Conservation (phyloP, 2,888 invertebrate species). For the Caenorhabditis sulstoni region DNA sequence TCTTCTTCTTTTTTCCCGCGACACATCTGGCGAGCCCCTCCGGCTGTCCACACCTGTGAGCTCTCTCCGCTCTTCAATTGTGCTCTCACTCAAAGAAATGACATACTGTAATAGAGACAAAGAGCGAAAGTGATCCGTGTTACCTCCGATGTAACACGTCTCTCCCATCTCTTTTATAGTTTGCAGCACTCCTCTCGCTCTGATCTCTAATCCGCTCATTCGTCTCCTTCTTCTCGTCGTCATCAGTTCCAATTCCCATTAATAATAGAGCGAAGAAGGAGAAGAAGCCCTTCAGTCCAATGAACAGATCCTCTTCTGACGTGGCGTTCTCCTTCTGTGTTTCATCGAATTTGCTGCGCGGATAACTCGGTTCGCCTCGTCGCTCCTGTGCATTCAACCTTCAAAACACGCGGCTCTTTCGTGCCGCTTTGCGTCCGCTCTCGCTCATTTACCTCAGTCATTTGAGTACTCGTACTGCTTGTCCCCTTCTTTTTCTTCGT, state of each 20-base stretch:
- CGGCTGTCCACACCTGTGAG: conserved; percentile 15
- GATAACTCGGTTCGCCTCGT: conserved; percentile 36
- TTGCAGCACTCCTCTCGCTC: conserved; percentile 1
- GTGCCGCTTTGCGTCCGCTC: conserved; percentile 2
- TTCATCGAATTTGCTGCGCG: conserved; percentile 12
- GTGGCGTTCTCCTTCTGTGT: conserved; percentile 9
- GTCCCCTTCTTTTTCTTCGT: conserved; percentile 8
- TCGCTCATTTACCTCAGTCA: conserved; percentile 44
- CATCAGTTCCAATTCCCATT: not conserved
- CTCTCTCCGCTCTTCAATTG: not conserved
- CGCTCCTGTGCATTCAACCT: conserved; percentile 47
- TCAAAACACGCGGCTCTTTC: conserved; percentile 29
- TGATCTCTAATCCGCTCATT: conserved; percentile 4
- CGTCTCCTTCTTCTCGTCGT: not conserved
- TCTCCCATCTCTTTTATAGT: not conserved
- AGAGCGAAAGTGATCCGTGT: not conserved
- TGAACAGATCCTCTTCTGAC: not conserved
- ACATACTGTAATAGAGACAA: not conserved
- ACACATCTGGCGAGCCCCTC: conserved; percentile 25
- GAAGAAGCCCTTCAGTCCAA: too few species aligned
- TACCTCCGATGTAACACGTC: too few species aligned
- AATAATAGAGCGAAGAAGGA: not conserved
- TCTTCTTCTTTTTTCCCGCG: conserved; percentile 16
- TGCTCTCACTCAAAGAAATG: not conserved
- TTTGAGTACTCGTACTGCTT: conserved; percentile 10